These are phyloP conservation scores for Corythoichthys haematopterus DNA, from an alignment of 2,113 vertebrate genomes.

Conservation along the genomic window DNA sequence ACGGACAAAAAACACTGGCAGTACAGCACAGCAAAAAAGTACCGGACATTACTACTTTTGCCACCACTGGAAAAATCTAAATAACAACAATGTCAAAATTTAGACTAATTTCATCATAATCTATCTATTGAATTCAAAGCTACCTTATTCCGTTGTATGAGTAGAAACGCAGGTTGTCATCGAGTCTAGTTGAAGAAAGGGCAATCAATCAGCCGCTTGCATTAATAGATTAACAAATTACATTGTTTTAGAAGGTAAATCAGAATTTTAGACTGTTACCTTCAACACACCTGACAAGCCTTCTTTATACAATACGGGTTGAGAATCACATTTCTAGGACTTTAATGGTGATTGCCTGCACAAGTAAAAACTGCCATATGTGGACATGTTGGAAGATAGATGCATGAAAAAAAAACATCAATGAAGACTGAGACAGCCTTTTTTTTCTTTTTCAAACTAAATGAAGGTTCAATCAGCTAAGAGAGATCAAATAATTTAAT, in stretches of 20 bases:
- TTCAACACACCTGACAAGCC: too few relatives aligned
- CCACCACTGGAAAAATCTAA: neutral
- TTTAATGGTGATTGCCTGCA: neutral
- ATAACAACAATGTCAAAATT: neutral
- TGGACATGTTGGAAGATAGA: neutral
- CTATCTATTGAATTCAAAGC: neutral
- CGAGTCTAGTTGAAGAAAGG: neutral
- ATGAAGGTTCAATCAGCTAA: neutral
- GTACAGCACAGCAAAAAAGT: too few relatives aligned
- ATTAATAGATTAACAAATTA: too few relatives aligned
- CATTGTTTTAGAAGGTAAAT: too few relatives aligned
- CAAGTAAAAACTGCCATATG: neutral
- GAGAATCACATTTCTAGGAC: neutral
- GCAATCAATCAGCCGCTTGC: neutral
- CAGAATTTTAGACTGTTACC: too few relatives aligned
- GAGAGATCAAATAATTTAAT: slow-evolving; percentile 11
- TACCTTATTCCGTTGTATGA: neutral
- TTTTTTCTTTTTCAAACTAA: neutral
- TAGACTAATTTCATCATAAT: neutral
- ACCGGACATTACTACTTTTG: neutral
- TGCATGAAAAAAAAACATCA: neutral
- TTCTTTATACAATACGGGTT: neutral
- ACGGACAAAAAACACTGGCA: too few relatives aligned
- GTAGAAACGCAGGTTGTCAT: neutral
- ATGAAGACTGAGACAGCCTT: neutral